Base-by-base conservation (phyloP, 2,888 invertebrate genomes). In the Pediacus dermestoides region DNA sequence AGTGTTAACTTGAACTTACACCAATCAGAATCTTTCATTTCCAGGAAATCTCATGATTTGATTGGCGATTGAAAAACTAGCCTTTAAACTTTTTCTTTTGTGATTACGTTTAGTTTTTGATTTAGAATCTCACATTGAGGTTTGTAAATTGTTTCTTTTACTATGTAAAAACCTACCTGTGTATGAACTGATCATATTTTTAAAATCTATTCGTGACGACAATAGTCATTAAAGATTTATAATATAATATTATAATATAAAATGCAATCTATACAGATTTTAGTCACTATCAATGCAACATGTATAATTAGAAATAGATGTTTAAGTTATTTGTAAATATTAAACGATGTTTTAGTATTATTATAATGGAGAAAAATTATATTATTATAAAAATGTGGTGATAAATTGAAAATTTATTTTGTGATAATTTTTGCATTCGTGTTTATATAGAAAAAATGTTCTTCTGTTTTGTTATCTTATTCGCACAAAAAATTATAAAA, bases 51-150 rank as follows among this genome's bases (percentile, higher is more conserved):
- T n/a, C n/a, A n/a, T n/a, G n/a, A n/a, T n/a, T n/a, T n/a, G n/a
- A n/a, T n/a, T n/a, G n/a, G n/a, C n/a, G n/a, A n/a, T n/a, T n/a
- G n/a, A n/a, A n/a, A n/a, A n/a, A n/a, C n/a, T n/a, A n/a, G n/a
- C n/a, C n/a, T n/a, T n/a, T n/a, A n/a, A n/a, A n/a, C n/a, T n/a
- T n/a, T n/a, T n/a, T n/a, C n/a, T n/a, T n/a, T n/a, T n/a, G 13
- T 4, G 10, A 30, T 30, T 30, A 13, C 4, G 9, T 4, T 26
- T 37, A 15, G n/a, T 31, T 8, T 34, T 9, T 21, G n/a, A 16
- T 14, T 37, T 26, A 28, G 25, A 52, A 58, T 55, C 64, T 64
- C 64, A 64, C 55, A 63, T 64, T 64, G 64, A 61, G 63, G 42
- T 60, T 54, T 42, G 44, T 39, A 36, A 35, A 27, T 39, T 46